A percentile compares a stretch with the other conserved stretches of the same genome.
Conservation (phyloP, 2,888 invertebrate species). For the Drosophila basisetae region DNA sequence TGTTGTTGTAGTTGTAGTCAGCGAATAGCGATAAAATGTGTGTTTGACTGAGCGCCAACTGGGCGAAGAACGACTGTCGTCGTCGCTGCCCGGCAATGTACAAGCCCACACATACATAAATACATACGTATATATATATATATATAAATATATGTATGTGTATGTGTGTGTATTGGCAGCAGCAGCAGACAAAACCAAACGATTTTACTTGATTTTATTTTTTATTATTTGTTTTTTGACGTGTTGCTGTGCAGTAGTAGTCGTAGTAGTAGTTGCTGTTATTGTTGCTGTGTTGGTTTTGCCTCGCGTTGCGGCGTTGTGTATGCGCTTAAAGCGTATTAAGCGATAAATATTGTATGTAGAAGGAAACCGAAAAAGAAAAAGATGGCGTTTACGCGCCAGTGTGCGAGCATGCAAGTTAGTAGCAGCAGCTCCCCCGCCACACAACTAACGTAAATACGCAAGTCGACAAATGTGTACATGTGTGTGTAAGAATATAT, state of each 20-base stretch:
- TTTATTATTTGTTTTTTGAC: conserved; percentile 61
- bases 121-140: conserved; percentile 2
- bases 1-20: conserved; percentile 41
- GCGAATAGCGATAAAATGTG: conserved; percentile 33
- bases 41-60: conserved; percentile 70
- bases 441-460: conserved; percentile 36
- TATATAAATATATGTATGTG: not conserved
- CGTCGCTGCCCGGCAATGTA: conserved; percentile 48
- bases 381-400: conserved; percentile 80
- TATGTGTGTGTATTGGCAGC: conserved; percentile 46
- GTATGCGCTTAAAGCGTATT: conserved; percentile 66
- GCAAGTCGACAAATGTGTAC: conserved; percentile 7
- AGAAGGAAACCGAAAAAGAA: conserved; percentile 77
- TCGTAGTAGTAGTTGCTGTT: conserved; percentile 39
- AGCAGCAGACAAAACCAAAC: conserved; percentile 53
- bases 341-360: conserved; percentile 77
- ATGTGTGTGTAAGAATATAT: conserved; percentile 15
- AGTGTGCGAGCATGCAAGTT: conserved; percentile 70
- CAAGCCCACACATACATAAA: conserved; percentile 14
- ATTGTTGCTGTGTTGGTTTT: conserved; percentile 38
- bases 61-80: conserved; percentile 60
- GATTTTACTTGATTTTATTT: conserved; percentile 68
- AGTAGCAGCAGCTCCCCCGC: conserved; percentile 62
- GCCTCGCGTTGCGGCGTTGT: conserved; percentile 47
- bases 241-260: conserved; percentile 57